These are phyloP conservation scores for Chionis minor DNA, from an alignment of 2,113 vertebrate species.

Conservation along the genomic window DNA sequence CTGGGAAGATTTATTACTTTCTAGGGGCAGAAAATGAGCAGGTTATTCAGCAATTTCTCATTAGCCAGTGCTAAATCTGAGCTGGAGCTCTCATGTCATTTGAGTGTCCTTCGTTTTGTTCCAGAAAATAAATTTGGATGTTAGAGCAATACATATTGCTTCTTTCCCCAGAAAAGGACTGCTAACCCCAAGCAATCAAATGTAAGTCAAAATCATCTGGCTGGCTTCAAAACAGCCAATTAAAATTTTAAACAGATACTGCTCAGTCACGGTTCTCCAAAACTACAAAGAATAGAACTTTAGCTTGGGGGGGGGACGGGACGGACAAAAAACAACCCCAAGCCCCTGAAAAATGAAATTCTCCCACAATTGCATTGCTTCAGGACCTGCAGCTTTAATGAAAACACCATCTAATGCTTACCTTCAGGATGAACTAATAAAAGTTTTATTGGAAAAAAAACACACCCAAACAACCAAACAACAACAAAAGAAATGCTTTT, in stretches of 20 bases:
- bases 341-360: background rate
- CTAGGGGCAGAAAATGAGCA: background rate
- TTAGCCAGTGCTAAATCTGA: background rate
- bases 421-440: background rate
- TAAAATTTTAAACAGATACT: background rate
- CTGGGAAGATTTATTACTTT: background rate
- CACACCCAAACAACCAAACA: background rate
- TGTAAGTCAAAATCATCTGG: background rate
- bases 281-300: background rate
- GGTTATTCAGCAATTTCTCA: background rate
- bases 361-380: background rate
- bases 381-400: background rate
- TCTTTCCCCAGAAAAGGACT: background rate
- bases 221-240: background rate
- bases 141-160: background rate
- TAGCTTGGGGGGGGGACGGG: background rate
- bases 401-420: background rate
- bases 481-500: background rate
- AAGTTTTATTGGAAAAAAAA: background rate
- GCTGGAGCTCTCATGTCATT: background rate
- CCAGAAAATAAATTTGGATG: background rate
- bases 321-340: accelerated
- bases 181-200: background rate
- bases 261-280: background rate
- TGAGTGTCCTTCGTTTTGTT: background rate